Base-by-base conservation (phyloP, 2,113 vertebrate species). In the Riparia riparia region DNA sequence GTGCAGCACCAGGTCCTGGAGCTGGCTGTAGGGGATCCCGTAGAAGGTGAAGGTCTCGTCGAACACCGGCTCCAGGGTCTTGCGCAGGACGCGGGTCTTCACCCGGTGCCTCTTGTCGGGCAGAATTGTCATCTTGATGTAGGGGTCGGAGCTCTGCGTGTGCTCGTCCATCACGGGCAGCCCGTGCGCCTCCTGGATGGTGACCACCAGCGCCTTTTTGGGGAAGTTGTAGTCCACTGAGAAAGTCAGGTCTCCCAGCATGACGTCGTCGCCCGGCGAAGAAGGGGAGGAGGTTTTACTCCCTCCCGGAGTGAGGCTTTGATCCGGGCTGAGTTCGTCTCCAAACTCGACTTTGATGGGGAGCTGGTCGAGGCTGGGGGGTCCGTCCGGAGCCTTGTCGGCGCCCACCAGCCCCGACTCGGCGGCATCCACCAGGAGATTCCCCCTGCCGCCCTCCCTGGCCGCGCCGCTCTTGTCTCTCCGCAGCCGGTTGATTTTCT, bases 11-110 rank as follows among this genome's bases (percentile, higher is more conserved):
- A 99, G 96, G 65, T 99, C 99, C 29, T 99, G 98, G 8, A 99
- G 98, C 51, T 99, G 97, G 98, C 99, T 99, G 97, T 99, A 99
- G 0, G 99, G 98, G 93, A 99, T 98, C 17, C 99, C 99, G 0
- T 99, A 99, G 97, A 99, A 99, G 68, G 99, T 99, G 98, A 99
- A 99, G 94, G 99, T 99, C 97, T 99, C 99, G 1, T 99, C 99
- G 1, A 99, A 99, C 14, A 99, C 98, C 0, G 99, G 99, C 65
- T 99, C 99, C 79, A 99, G 98, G 1, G 99, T 99, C 97, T 99
- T 99, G 93, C 99, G 98, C 21, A 99, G 98, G 5, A 99, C 99
- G 0, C 99, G 98, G 51, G 99, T 99, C 98, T 99, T 99, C 50
- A 99, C 99, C 0, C 99, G 98, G 71, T 99, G 99, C 97, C 99